Base-by-base conservation (phyloP, 2,113 vertebrate genomes). In the Talpa occidentalis region DNA sequence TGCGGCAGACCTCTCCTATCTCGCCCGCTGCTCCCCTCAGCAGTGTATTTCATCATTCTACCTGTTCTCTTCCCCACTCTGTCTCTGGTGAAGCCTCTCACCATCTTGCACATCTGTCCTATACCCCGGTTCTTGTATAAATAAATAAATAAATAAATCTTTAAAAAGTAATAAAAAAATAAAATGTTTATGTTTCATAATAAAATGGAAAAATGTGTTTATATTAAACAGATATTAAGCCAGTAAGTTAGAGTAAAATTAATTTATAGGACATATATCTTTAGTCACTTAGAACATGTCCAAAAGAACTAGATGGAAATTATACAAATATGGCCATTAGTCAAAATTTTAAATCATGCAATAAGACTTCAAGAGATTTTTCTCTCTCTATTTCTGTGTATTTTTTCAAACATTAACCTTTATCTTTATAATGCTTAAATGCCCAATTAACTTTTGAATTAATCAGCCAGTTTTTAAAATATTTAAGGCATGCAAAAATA, bases 211-310 rank as follows among this genome's bases (percentile, higher is more conserved):
- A 52, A 52, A 16, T 81, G 8, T 19, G 0, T 49, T 8, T 17
- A 28, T 1, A n/a, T 42, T 10, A 74, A 78, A 78, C 64, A 32
- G 12, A 37, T 32, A 15, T 16, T 72, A 72, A 85, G 3, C 14
- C 15, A 93, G 69, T 78, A 74, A 79, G 64, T 40, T 62, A 32
- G 24, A 22, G 3, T 90, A 79, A 93, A 87, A 90, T 94, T 64
- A 54, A 14, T 66, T 22, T 74, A 24, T 56, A 56, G 2, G 35
- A 0, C 22, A 32, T 88, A 32, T 88, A 56, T 54, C 6, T 32
- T 73, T 6, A 52, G 28, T 47, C 37, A 42, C 24, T 83, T 59
- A 70, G 76, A 91, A 80, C 2, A 56, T 70, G 2, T 2, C 15
- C 6, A 81, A 59, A 84, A 81, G 2, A 83, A 66, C 16, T 60